Evolutionary conservation across 2,797 vertebrate species (phyloP).

Genomic region (Fistularia tabacaria): DNA sequence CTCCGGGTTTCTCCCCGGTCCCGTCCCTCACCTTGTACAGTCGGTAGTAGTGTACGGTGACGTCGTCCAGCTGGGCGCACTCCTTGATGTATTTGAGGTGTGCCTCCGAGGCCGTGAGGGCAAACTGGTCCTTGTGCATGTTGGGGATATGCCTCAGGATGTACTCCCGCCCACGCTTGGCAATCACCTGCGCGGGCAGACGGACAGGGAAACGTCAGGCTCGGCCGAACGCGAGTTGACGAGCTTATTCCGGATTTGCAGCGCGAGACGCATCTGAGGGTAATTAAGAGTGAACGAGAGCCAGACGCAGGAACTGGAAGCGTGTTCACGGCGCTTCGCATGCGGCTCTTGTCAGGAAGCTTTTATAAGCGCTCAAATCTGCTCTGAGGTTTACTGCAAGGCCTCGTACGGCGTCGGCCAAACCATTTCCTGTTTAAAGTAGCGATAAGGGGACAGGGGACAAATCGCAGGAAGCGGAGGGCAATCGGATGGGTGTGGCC

Average conservation of each 20-base stretch:
- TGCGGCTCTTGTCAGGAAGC: too few relatives aligned
- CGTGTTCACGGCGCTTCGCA: too few relatives aligned
- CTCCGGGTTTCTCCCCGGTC: neutral
- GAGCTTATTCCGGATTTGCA: constrained; percentile 14
- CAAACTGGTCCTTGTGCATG: constrained; percentile 98
- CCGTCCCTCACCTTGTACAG: constrained; percentile 85
- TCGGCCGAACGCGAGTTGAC: constrained; percentile 4
- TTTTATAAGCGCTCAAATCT: constrained; percentile 18
- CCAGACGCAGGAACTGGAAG: too few relatives aligned
- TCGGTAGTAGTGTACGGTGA: constrained; percentile 95
- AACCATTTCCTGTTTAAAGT: constrained; percentile 64
- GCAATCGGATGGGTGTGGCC: constrained; percentile 63
- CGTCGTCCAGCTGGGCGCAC: constrained; percentile 90
- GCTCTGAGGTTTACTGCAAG: constrained; percentile 30
- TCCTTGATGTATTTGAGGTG: constrained; percentile 98
- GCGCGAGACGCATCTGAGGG: constrained; percentile 16
- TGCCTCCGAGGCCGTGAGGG: constrained; percentile 90
- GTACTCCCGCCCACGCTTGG: constrained; percentile 92
- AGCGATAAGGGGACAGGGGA: constrained; percentile 56
- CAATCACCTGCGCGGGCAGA: constrained; percentile 81
- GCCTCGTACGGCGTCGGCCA: constrained; percentile 24
- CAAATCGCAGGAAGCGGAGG: constrained; percentile 69
- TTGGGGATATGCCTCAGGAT: constrained; percentile 96
- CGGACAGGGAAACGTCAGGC: constrained; percentile 6
- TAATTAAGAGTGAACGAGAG: neutral